Conservation (phyloP, 2,797 vertebrate genomes). For the Picus viridis region DNA sequence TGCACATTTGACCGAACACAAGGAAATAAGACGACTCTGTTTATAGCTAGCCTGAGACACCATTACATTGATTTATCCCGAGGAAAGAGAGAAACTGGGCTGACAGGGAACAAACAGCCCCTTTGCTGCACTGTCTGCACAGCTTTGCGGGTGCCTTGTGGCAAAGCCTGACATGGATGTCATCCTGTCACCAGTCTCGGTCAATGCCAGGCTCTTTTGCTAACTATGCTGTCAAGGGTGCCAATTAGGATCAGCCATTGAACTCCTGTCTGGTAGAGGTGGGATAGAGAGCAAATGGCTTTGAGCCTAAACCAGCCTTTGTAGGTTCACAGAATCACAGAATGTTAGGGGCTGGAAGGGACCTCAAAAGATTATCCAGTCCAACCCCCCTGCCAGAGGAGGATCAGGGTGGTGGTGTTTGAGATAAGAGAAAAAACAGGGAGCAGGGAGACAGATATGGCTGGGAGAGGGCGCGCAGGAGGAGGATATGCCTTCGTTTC, state of each 20-base stretch:
- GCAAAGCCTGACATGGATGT: not conserved
- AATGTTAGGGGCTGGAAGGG: no score
- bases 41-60: not conserved
- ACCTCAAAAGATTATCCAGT: no score
- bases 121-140: fast-evolving
- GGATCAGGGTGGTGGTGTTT: not conserved
- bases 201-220: not conserved
- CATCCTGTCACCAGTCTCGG: not conserved
- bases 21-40: not conserved
- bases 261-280: not conserved
- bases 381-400: no score
- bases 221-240: not conserved
- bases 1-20: not conserved
- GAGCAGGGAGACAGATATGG: no score
- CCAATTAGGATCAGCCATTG: not conserved
- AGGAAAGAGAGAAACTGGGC: not conserved
- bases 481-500: not conserved
- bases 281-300: not conserved
- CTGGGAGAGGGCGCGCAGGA: not conserved
- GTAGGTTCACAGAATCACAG: no score
- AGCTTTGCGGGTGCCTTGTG: not conserved
- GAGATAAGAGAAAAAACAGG: not conserved
- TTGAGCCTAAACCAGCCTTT: not conserved
- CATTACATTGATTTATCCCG: not conserved
- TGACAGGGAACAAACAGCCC: not conserved